Conservation (phyloP, 2,888 invertebrate species). For the Melitaea athalia region DNA sequence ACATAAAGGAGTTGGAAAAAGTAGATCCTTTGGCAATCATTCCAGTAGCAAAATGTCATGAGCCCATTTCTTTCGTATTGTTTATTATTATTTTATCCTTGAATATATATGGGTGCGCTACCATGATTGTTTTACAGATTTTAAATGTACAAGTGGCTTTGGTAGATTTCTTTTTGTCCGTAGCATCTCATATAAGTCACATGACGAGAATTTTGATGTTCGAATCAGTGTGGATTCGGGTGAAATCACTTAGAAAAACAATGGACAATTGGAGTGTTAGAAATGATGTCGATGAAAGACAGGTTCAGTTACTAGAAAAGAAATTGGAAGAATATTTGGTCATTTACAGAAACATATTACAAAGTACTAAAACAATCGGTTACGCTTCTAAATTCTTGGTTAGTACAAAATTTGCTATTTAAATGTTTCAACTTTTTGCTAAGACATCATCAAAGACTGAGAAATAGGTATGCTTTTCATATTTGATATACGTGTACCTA, state of each 20-base stretch:
- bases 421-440: too few species aligned
- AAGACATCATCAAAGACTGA: too few species aligned
- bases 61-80: neutral
- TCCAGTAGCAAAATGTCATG: neutral
- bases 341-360: neutral
- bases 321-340: neutral
- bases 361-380: neutral
- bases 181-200: neutral
- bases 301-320: neutral
- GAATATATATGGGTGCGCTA: neutral
- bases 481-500: too few species aligned
- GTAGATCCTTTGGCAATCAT: neutral
- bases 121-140: neutral
- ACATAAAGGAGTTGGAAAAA: neutral
- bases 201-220: slow-evolving; percentile 8
- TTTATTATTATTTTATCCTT: neutral
- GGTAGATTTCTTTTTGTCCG: neutral
- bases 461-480: too few species aligned
- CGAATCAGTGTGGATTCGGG: neutral
- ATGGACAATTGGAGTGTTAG: neutral
- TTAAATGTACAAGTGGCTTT: neutral
- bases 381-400: neutral
- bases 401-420: neutral
- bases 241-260: neutral
- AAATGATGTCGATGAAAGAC: neutral